Evolutionary conservation across 1,140 invertebrate species (phyloP).

Genomic region (Lethrus apterus): DNA sequence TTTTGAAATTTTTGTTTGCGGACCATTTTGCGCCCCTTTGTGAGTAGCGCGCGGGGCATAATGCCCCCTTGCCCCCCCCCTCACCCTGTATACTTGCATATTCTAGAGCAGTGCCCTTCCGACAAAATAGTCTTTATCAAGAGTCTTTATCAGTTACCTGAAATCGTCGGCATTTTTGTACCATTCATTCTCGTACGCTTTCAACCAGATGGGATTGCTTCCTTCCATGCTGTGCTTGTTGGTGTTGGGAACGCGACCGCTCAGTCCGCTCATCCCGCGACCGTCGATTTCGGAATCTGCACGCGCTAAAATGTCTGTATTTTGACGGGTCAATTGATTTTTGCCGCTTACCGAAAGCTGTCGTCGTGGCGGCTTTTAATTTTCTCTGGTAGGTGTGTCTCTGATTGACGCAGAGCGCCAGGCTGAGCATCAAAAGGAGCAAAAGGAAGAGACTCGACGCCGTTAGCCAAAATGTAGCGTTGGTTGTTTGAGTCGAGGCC

Average conservation of each 20-base stretch:
- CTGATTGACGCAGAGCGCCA: constrained; percentile 75
- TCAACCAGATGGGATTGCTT: constrained; percentile 92
- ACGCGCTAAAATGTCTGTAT: constrained; percentile 38
- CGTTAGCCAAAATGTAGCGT: constrained; percentile 66
- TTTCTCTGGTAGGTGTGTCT: constrained; percentile 74
- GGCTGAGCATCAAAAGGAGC: constrained; percentile 66
- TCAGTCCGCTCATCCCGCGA: constrained; percentile 56
- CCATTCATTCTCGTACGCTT: constrained; percentile 91
- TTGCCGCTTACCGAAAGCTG: constrained; percentile 70
- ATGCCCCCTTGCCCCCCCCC: no score
- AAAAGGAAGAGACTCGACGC: constrained; percentile 72
- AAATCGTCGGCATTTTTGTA: constrained; percentile 79
- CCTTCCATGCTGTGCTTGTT: constrained; percentile 91
- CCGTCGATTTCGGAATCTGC: constrained; percentile 67
- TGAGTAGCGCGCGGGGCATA: no score
- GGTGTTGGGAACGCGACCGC: constrained; percentile 80
- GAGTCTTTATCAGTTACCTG: constrained; percentile 45
- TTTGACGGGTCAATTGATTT: neutral
- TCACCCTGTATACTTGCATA: no score
- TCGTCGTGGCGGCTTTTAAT: constrained; percentile 88
- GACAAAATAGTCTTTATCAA: neutral
- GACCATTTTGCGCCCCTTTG: no score
- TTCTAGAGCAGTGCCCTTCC: constrained; percentile 18
- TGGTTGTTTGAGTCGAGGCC: constrained; percentile 43
- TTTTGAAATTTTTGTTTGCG: no score